These are phyloP conservation scores for Elymnias hypermnestra DNA, from an alignment of 1,140 invertebrate species.

Conservation along the genomic window DNA sequence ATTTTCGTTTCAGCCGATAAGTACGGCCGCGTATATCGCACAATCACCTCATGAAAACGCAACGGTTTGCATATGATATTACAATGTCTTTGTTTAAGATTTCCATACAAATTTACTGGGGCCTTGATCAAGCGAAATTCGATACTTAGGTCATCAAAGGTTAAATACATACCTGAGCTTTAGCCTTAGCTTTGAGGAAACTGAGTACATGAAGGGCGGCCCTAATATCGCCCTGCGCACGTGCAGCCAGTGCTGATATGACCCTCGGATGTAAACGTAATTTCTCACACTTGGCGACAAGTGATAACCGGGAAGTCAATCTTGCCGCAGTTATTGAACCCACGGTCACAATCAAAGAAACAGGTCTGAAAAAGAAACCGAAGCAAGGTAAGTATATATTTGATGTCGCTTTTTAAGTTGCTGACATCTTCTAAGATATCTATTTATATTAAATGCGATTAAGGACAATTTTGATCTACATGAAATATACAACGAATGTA, in stretches of 20 bases:
- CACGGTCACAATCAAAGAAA: constrained; percentile 83
- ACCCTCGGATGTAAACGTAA: constrained; percentile 27
- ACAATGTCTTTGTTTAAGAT: no score
- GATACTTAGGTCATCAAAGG: no score
- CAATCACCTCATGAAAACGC: no score
- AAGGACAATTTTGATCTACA: no score
- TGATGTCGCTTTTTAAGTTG: background rate
- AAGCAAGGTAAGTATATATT: background rate
- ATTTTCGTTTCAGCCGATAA: no score
- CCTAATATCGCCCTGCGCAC: constrained; percentile 47
- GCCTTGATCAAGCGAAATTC: no score
- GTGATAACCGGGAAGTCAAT: constrained; percentile 24
- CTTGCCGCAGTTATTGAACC: constrained; percentile 27
- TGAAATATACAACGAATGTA: no score
- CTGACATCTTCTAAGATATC: no score
- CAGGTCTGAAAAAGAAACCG: constrained; percentile 72
- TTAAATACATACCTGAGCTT: constrained; percentile 23
- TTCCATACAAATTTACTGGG: no score
- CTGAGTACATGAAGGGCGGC: constrained; percentile 45
- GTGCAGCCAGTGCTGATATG: constrained; percentile 35
- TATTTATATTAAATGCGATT: no score
- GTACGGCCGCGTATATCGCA: no score
- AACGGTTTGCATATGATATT: no score
- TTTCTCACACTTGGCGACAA: constrained; percentile 24
- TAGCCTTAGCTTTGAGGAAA: constrained; percentile 32